A percentile compares a stretch with the other conserved stretches of the same genome.
These are phyloP conservation scores for Acanthurus tractus DNA, from an alignment of 2,797 vertebrate genomes.

Conservation along the genomic window DNA sequence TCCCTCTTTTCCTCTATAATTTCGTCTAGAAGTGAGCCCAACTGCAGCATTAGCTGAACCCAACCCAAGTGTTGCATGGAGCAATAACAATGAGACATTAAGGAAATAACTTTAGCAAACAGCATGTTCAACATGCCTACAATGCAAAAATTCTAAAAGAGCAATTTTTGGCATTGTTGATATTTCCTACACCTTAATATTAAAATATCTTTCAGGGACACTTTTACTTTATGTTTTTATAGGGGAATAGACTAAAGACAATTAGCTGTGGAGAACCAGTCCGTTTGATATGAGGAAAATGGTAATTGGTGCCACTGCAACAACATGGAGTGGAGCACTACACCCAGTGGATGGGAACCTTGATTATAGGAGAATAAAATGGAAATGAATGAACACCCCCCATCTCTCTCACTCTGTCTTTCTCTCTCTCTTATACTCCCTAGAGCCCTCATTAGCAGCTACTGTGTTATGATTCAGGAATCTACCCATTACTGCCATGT, in stretches of 20 bases:
- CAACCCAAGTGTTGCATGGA: too few relatives aligned
- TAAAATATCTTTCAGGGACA: conserved; percentile 28
- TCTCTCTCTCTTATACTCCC: conserved; percentile 61
- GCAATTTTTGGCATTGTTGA: background rate
- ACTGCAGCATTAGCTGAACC: too few relatives aligned
- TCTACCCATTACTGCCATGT: conserved; percentile 63
- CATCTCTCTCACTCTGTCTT: conserved; percentile 20
- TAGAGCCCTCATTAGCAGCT: conserved; percentile 77
- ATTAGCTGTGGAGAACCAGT: conserved; percentile 18
- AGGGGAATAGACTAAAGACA: conserved; percentile 10
- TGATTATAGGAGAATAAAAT: conserved; percentile 71
- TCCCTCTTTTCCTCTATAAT: too few relatives aligned
- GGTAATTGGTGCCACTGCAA: conserved; percentile 39
- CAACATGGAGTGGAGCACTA: conserved; percentile 10
- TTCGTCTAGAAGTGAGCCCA: too few relatives aligned
- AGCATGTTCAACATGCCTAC: background rate
- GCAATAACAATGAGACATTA: too few relatives aligned
- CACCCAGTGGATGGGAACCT: conserved; percentile 47
- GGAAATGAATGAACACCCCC: conserved; percentile 72
- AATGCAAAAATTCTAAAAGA: background rate
- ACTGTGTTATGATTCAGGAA: conserved; percentile 75
- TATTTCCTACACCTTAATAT: background rate
- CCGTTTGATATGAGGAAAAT: background rate
- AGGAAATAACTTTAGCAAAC: background rate
- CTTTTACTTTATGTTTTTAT: background rate